phyloP scores from a whole-genome alignment of 1,140 invertebrate genomes.

The Papilio machaon region DNA sequence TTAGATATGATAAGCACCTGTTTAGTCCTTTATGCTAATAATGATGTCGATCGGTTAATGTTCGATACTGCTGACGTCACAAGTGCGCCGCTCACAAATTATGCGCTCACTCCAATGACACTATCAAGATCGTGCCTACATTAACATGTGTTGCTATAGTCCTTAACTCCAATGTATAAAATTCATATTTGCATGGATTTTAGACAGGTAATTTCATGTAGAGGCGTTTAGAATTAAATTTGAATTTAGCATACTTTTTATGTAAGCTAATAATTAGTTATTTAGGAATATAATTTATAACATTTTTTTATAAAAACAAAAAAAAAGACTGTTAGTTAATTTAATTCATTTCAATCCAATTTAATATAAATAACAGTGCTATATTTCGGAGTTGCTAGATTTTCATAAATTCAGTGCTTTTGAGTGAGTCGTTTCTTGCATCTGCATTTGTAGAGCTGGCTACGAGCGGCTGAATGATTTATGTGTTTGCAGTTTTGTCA shows the following conservation, averaged over 20 bases:
- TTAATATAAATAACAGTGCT: neutral
- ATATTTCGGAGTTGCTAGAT: constrained; percentile 28
- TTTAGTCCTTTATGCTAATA: constrained; percentile 35
- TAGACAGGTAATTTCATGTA: neutral
- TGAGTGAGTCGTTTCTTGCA: constrained; percentile 35
- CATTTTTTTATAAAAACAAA: too few relatives aligned
- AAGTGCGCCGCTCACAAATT: constrained; percentile 15
- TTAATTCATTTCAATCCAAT: neutral
- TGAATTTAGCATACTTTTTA: constrained; percentile 23
- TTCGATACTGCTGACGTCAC: constrained; percentile 18
- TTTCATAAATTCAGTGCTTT: constrained; percentile 35
- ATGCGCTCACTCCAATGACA: constrained; percentile 24
- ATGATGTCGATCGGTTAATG: constrained; percentile 21
- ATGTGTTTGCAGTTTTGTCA: constrained; percentile 35
- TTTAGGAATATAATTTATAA: neutral
- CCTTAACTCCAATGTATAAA: neutral
- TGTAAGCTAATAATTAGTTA: neutral
- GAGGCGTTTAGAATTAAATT: neutral
- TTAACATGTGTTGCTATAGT: neutral
- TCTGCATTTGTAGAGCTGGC: constrained; percentile 31
- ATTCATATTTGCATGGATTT: constrained; percentile 1
- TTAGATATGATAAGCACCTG: constrained; percentile 5
- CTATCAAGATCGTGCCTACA: neutral
- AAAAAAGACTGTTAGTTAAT: neutral
- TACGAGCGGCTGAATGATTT: constrained; percentile 35